phyloP scores from a whole-genome alignment of 2,888 invertebrate genomes.

The Megamerina dolium region DNA sequence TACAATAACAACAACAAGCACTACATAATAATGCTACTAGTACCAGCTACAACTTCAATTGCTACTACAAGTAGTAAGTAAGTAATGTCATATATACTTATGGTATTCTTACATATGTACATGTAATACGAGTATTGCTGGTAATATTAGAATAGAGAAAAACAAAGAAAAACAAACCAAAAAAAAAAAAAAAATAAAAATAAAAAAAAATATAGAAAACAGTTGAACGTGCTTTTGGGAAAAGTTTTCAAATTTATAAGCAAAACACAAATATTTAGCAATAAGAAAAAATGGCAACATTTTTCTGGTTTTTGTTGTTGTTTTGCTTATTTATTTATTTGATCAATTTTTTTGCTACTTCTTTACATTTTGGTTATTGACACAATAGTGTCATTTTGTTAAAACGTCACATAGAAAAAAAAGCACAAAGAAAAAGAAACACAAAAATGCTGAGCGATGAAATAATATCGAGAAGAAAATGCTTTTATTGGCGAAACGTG shows the following conservation, averaged over 20 bases:
- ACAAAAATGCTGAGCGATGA: slow-evolving; percentile 37
- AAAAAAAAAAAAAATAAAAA: not conserved
- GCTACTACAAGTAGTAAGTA: not conserved
- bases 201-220: not conserved
- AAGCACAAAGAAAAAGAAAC: slow-evolving; percentile 8
- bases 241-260: slow-evolving; percentile 13
- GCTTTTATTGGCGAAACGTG: slow-evolving; percentile 39
- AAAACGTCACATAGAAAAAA: slow-evolving; percentile 21
- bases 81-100: too few species aligned
- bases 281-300: too few species aligned
- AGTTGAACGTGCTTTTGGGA: slow-evolving; percentile 1
- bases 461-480: slow-evolving; percentile 17
- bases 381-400: slow-evolving; percentile 40
- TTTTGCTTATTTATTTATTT: not conserved
- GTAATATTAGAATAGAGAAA: not conserved
- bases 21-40: not conserved
- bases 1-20: not conserved
- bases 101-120: too few species aligned
- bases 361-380: slow-evolving; percentile 26
- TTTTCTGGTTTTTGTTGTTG: too few species aligned
- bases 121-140: too few species aligned
- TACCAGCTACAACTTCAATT: not conserved
- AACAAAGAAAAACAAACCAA: not conserved
- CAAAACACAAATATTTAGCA: not conserved
- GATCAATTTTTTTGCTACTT: not conserved